phyloP scores from a whole-genome alignment of 2,888 invertebrate species.

The Kuschelorhynchus macadamiae region DNA sequence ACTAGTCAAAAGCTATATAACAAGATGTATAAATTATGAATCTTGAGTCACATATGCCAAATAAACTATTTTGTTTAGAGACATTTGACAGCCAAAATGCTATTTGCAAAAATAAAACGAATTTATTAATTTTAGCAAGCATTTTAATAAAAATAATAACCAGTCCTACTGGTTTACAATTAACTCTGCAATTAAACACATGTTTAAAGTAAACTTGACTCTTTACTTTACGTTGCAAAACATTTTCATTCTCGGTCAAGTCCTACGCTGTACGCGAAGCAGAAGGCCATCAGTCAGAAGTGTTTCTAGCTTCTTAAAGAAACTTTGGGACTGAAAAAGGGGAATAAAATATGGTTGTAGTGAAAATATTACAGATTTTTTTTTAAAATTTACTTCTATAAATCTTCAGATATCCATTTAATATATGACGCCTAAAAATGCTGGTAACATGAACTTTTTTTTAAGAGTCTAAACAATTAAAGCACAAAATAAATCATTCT shows the following conservation, averaged over 20 bases:
- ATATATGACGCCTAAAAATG: slow-evolving; percentile 33
- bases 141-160: no score
- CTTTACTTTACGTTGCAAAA: not conserved
- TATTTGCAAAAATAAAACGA: no score
- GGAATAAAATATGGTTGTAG: slow-evolving; percentile 41
- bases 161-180: no score
- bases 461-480: slow-evolving; percentile 42
- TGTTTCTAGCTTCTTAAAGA: slow-evolving; percentile 34
- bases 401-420: slow-evolving; percentile 35
- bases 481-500: slow-evolving; percentile 41
- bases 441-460: slow-evolving; percentile 32
- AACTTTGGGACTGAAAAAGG: slow-evolving; percentile 33
- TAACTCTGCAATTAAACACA: no score
- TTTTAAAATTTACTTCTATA: slow-evolving; percentile 37
- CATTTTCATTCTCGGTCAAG: slow-evolving; percentile 9
- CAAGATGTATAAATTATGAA: no score
- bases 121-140: no score
- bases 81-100: no score
- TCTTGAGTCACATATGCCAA: no score
- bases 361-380: slow-evolving; percentile 45
- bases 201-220: not conserved
- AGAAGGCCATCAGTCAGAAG: slow-evolving; percentile 37
- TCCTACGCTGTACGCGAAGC: slow-evolving; percentile 17
- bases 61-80: no score
- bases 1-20: no score